Base-by-base conservation (phyloP, 2,888 invertebrate species). In the Pegoplata infirma region DNA sequence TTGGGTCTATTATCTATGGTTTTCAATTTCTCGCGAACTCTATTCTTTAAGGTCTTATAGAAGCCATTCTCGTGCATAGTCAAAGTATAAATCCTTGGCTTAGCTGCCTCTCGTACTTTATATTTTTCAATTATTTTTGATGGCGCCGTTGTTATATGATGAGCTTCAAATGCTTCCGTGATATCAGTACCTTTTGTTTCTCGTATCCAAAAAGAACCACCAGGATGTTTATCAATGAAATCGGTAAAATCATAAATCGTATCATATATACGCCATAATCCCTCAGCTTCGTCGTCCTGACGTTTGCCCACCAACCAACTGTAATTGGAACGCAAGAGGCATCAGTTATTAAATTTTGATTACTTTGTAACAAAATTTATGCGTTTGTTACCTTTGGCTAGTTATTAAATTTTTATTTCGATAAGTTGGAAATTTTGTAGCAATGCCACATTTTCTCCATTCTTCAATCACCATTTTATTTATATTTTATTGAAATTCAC, bases 211-310 rank as follows among this genome's bases (percentile, higher is more conserved):
- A 94, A 93, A 0, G 90, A 84, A 1, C 98, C 96, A 36, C 97
- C 97, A 0, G 98, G 98, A 91, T 98, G 98, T 53, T 90, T 91
- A 3, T 92, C 88, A 5, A 95, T 90, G 87, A 97, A 99, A 17
- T 92, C 91, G 0, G 93, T 93, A 21, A 99, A 91, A 89, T 98
- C 96, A 88, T 98, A 98, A 19, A 98, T 90, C 51, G 91, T 90
- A 87, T 96, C 91, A 82, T 94, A 91, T 17, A 96, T 91, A 81
- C 96, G 91, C 96, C 96, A 96, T 3, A 95, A 87, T n/a, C 92
- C 93, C 86, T 95, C 94, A 0, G 94, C 94, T 3, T 93, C 93
- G 82, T 95, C 95, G 81, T 93, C 93, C 83, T 90, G 86, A 14
- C 91, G 90, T 85, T 94, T 94, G 2, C 93, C 93, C 47, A 91